Evolutionary conservation across 2,888 invertebrate species (phyloP).

Genomic region (Sphaerophoria rueppellii): DNA sequence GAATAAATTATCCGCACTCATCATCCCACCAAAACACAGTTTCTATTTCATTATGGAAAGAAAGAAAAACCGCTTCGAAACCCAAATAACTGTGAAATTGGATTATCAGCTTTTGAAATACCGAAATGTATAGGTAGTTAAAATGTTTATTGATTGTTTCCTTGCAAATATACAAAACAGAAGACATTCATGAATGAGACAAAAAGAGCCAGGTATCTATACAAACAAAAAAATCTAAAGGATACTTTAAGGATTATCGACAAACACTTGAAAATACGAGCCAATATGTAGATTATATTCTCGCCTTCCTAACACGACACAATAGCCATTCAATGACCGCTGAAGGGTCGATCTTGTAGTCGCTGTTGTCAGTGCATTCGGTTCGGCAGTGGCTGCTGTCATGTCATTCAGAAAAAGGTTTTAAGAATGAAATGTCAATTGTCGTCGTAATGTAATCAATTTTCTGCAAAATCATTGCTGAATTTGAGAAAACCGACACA

Average conservation of each 20-base stretch:
- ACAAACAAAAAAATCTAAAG: background rate
- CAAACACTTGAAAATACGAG: conserved; percentile 58
- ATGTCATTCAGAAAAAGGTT: conserved; percentile 39
- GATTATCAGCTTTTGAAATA: conserved; percentile 48
- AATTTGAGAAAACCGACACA: conserved; percentile 35
- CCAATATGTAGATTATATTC: conserved; percentile 27
- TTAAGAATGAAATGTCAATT: conserved; percentile 62
- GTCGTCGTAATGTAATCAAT: conserved; percentile 59
- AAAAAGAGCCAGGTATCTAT: conserved; percentile 34
- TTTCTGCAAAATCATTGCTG: conserved; percentile 50
- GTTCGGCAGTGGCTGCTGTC: background rate
- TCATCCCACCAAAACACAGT: background rate
- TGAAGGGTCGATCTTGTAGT: conserved; percentile 45
- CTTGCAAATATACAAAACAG: conserved; percentile 10
- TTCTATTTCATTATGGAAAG: conserved; percentile 6
- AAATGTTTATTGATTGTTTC: conserved; percentile 28
- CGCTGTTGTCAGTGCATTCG: background rate
- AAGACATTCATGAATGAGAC: background rate
- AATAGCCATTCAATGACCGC: conserved; percentile 63
- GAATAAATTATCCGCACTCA: background rate
- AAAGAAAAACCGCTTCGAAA: conserved; percentile 31
- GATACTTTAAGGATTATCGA: conserved; percentile 47
- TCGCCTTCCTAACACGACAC: conserved; percentile 40
- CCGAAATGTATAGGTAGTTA: conserved; percentile 7
- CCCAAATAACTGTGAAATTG: conserved; percentile 62